A percentile compares a stretch with the other conserved stretches of the same genome.
These are phyloP conservation scores for Aleiodes leptofemur DNA, from an alignment of 2,888 invertebrate species.

Conservation along the genomic window DNA sequence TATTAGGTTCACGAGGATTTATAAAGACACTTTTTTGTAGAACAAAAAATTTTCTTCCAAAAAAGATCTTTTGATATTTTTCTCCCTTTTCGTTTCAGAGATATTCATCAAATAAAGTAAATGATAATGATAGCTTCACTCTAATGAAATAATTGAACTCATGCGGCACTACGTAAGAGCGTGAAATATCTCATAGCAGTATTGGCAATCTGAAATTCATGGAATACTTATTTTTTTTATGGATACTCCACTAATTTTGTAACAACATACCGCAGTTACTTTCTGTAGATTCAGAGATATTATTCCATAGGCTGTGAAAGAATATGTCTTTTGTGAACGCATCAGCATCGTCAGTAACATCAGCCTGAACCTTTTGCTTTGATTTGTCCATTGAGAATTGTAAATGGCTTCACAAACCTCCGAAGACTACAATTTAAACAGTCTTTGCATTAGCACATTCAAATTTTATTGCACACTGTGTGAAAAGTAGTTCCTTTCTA, in stretches of 20 bases:
- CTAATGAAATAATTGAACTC: too few species aligned
- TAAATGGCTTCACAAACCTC: constrained; percentile 49
- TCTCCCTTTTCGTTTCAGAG: too few species aligned
- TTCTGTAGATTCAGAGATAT: constrained; percentile 49
- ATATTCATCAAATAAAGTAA: too few species aligned
- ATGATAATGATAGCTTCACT: too few species aligned
- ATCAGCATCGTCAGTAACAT: constrained; percentile 48
- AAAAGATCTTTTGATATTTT: too few species aligned
- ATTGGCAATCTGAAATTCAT: constrained; percentile 27
- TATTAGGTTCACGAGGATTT: too few species aligned
- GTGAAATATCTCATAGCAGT: constrained; percentile 29
- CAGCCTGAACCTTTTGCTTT: constrained; percentile 44
- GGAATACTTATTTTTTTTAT: too few species aligned
- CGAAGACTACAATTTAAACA: constrained; percentile 40
- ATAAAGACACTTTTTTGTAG: too few species aligned
- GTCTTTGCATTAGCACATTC: background rate
- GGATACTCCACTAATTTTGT: too few species aligned
- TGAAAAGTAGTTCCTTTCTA: too few species aligned
- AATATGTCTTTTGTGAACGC: constrained; percentile 49
- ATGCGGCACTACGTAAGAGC: background rate
- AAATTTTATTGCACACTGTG: background rate
- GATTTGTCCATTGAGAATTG: constrained; percentile 49
- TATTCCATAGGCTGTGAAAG: constrained; percentile 52
- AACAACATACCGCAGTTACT: constrained; percentile 46
- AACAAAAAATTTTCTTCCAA: too few species aligned